A percentile compares a stretch with the other conserved stretches of the same genome.
Evolutionary conservation across 2,113 vertebrate species (phyloP).

Genomic region (Hyla sarda): DNA sequence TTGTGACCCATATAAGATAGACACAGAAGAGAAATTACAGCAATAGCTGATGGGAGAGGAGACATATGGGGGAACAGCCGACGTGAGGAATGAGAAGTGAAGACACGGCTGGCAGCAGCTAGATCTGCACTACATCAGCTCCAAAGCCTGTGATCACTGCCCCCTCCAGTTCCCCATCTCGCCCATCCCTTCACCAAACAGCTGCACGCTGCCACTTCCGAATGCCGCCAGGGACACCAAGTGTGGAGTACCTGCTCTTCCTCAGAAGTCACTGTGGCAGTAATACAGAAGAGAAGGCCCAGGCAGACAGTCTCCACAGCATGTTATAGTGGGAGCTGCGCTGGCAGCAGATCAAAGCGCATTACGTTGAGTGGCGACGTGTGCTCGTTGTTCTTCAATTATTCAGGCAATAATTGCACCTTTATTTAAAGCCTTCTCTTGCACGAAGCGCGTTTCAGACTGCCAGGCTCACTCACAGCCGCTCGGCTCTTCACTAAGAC

Average conservation of each 20-base stretch:
- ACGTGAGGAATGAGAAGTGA: constrained; percentile 33
- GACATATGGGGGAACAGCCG: constrained; percentile 50
- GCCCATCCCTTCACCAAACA: constrained; percentile 11
- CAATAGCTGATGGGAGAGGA: constrained; percentile 33
- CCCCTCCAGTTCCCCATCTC: neutral
- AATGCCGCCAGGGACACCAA: neutral
- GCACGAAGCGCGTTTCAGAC: constrained; percentile 65
- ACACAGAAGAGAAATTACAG: constrained; percentile 13
- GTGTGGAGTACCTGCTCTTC: neutral
- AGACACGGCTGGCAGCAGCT: constrained; percentile 12
- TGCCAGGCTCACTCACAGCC: constrained; percentile 65
- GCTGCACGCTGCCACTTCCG: neutral
- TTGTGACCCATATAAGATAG: neutral
- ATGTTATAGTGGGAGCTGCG: constrained; percentile 42
- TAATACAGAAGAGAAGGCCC: neutral
- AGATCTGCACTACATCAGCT: constrained; percentile 12
- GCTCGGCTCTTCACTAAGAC: constrained; percentile 66
- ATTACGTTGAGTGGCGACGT: constrained; percentile 63
- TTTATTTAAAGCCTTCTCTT: constrained; percentile 84
- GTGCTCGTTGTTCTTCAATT: constrained; percentile 74
- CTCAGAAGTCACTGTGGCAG: constrained; percentile 2
- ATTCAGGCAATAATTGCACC: constrained; percentile 75
- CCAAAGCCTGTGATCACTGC: neutral
- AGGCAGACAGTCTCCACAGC: constrained; percentile 29
- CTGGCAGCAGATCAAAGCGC: constrained; percentile 65